Evolutionary conservation across 2,888 invertebrate genomes (phyloP).

Genomic region (Crocallis elinguaria): DNA sequence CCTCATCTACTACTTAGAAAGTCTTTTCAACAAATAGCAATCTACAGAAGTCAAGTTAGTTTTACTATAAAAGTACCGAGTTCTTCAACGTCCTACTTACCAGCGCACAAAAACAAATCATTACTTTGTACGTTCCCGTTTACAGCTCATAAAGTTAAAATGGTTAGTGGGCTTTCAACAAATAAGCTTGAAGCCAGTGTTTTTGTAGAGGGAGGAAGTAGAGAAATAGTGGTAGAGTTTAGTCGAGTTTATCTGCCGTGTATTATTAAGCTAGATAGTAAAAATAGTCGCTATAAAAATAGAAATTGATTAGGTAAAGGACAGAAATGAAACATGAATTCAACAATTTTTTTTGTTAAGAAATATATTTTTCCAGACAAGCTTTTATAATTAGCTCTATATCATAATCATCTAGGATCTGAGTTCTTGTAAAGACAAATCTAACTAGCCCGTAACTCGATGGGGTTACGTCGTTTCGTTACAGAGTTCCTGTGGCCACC

Average conservation of each 20-base stretch:
- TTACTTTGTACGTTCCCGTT: conserved; percentile 18
- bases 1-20: too few relatives aligned
- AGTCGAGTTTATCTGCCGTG: conserved; percentile 5
- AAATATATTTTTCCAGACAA: too few relatives aligned
- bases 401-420: too few relatives aligned
- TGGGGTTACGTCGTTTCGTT: too few relatives aligned
- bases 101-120: conserved; percentile 12
- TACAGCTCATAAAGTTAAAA: conserved; percentile 25
- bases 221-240: conserved; percentile 13
- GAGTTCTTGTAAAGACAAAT: too few relatives aligned
- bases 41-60: background rate
- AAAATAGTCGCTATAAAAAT: background rate
- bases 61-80: background rate
- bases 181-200: conserved; percentile 24
- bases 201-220: conserved; percentile 13
- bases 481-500: too few relatives aligned
- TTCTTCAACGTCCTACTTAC: background rate
- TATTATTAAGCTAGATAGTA: background rate
- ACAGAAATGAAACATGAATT: too few relatives aligned
- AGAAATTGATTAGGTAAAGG: too few relatives aligned
- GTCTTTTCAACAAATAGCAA: too few relatives aligned
- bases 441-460: too few relatives aligned
- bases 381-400: too few relatives aligned
- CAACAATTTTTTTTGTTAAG: too few relatives aligned
- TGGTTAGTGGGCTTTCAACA: conserved; percentile 28